Percentiles rank a stretch among this genome's conserved stretches.
These are phyloP conservation scores for Tiphia femorata DNA, from an alignment of 2,888 invertebrate genomes.

Conservation along the genomic window DNA sequence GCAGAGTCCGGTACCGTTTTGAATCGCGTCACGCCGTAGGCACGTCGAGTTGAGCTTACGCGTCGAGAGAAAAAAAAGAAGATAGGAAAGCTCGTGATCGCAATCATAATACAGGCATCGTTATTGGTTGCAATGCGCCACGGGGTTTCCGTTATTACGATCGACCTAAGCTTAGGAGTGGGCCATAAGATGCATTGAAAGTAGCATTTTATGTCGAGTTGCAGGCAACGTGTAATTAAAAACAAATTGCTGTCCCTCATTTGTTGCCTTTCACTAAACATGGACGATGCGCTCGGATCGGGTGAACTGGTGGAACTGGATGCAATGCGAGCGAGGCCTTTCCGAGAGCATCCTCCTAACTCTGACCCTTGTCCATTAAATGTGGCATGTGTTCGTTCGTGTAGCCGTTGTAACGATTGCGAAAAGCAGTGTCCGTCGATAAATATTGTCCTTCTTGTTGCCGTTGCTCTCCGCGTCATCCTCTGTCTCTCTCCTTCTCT, in stretches of 20 bases:
- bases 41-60: too few relatives aligned
- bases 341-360: slow-evolving; percentile 54
- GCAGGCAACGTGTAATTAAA: slow-evolving; percentile 37
- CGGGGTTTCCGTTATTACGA: too few relatives aligned
- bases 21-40: too few relatives aligned
- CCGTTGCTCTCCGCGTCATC: slow-evolving; percentile 1
- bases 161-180: slow-evolving; percentile 51
- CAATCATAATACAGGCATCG: too few relatives aligned
- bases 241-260: slow-evolving; percentile 15
- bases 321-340: slow-evolving; percentile 29
- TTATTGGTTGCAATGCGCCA: too few relatives aligned
- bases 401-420: slow-evolving; percentile 41
- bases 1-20: too few relatives aligned
- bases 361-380: slow-evolving; percentile 43
- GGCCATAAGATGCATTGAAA: slow-evolving; percentile 52
- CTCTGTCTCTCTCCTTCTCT: slow-evolving; percentile 29
- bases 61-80: too few relatives aligned
- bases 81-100: too few relatives aligned
- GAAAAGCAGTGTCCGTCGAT: too few relatives aligned
- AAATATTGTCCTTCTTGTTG: slow-evolving; percentile 20
- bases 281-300: slow-evolving; percentile 32
- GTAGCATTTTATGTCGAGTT: slow-evolving; percentile 28
- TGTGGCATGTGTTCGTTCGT: slow-evolving; percentile 55
- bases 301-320: slow-evolving; percentile 10
- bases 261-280: slow-evolving; percentile 23